Evolutionary conservation across 2,113 vertebrate genomes (phyloP).

Genomic region (Ovibos moschatus): DNA sequence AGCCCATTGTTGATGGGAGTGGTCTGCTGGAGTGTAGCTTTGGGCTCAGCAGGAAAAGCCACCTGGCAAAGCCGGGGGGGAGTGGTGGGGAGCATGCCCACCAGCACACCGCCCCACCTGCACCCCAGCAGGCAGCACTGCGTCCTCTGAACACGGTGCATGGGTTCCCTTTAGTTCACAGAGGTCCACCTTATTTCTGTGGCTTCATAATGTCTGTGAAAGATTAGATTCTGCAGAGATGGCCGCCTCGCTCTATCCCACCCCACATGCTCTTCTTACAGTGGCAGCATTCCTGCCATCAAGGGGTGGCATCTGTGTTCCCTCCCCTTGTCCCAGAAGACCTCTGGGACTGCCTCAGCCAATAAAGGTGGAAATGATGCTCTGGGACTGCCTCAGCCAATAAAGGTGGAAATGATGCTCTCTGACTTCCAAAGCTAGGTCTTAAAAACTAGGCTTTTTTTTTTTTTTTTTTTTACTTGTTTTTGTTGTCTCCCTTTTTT

Average conservation of each 20-base stretch:
- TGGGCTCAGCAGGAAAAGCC: not conserved
- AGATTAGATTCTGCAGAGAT: not conserved
- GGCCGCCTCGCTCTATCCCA: not conserved
- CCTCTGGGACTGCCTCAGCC: not conserved
- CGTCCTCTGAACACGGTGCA: not conserved
- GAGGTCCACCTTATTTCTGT: not conserved
- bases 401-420: not conserved
- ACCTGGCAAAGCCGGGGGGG: not conserved
- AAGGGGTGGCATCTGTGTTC: not conserved
- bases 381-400: not conserved
- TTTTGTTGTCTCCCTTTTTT: not conserved
- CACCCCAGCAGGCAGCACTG: not conserved
- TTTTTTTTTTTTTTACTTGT: not conserved
- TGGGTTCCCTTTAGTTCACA: not conserved
- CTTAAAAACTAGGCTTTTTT: not conserved
- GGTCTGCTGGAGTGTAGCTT: not conserved
- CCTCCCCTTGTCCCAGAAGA: not conserved
- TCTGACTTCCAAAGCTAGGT: not conserved
- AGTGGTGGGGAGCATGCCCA: rapidly evolving
- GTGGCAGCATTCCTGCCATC: not conserved
- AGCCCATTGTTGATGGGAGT: not conserved
- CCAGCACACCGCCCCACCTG: rapidly evolving
- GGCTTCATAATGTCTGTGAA: not conserved
- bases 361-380: not conserved
- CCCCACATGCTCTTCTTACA: not conserved